A percentile compares a stretch with the other conserved stretches of the same genome.
phyloP scores from a whole-genome alignment of 2,113 vertebrate genomes.

The Sylvietta virens region DNA sequence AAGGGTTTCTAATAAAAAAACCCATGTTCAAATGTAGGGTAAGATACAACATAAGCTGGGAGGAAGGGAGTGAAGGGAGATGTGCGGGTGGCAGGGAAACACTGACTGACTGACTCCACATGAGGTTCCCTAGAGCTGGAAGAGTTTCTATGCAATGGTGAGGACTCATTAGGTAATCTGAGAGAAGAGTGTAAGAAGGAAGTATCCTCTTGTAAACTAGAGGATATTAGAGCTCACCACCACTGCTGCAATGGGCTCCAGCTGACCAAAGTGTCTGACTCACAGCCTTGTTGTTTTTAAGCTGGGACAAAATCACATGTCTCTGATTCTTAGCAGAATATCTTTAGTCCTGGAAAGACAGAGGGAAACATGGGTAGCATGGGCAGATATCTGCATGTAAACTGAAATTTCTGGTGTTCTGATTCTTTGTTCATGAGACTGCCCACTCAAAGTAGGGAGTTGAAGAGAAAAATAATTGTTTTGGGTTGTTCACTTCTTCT shows the following conservation, averaged over 20 bases:
- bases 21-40: rapidly evolving
- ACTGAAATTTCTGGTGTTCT: background rate
- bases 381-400: background rate
- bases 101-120: background rate
- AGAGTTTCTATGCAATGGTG: background rate
- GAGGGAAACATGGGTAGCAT: background rate
- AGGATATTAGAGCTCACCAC: background rate
- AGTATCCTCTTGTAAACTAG: background rate
- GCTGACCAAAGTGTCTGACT: background rate
- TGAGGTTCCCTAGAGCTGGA: background rate
- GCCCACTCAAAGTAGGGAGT: background rate
- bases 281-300: background rate
- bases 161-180: background rate
- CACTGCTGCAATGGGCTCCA: background rate
- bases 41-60: background rate
- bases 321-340: background rate
- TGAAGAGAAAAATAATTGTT: background rate
- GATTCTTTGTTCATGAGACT: background rate
- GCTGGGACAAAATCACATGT: background rate
- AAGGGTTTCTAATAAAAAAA: background rate
- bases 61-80: background rate
- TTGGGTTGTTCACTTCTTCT: background rate
- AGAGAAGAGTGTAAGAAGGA: background rate
- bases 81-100: background rate
- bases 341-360: background rate